phyloP scores from a whole-genome alignment of 2,888 invertebrate species.

The Synanthedon vespiformis region DNA sequence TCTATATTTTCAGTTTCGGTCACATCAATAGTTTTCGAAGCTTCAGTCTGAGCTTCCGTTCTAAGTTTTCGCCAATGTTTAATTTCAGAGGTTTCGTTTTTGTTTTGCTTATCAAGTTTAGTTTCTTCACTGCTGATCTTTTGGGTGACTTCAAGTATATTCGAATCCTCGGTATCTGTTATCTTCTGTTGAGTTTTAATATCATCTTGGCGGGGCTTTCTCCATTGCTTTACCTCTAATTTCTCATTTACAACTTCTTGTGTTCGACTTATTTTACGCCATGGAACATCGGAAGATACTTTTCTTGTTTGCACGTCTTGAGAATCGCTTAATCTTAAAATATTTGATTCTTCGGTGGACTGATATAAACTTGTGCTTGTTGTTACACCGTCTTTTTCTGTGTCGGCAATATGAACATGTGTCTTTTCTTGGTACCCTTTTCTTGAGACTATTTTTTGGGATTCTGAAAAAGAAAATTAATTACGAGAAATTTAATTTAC shows the following conservation, averaged over 20 bases:
- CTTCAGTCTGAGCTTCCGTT: neutral
- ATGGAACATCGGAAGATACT: slow-evolving; percentile 31
- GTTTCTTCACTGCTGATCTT: slow-evolving; percentile 12
- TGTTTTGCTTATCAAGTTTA: neutral
- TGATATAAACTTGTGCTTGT: slow-evolving; percentile 30
- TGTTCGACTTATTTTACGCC: slow-evolving; percentile 35
- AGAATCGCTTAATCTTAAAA: slow-evolving; percentile 36
- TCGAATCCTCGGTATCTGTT: slow-evolving; percentile 15
- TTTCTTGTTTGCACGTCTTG: slow-evolving; percentile 39
- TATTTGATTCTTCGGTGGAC: slow-evolving; percentile 50
- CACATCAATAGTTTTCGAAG: slow-evolving; percentile 2
- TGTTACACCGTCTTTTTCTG: slow-evolving; percentile 19
- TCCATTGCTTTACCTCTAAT: slow-evolving; percentile 26
- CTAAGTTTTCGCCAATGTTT: slow-evolving; percentile 9
- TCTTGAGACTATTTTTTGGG: slow-evolving; percentile 24
- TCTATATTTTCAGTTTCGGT: slow-evolving; percentile 3
- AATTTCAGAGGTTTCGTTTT: slow-evolving; percentile 4
- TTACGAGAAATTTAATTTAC: too few relatives aligned
- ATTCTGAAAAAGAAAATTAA: slow-evolving; percentile 29
- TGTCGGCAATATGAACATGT: slow-evolving; percentile 17
- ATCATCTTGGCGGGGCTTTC: slow-evolving; percentile 19
- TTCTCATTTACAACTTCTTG: slow-evolving; percentile 13
- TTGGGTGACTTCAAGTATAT: slow-evolving; percentile 13
- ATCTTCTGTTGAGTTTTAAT: slow-evolving; percentile 8
- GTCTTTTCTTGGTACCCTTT: slow-evolving; percentile 37